These are phyloP conservation scores for Tipula helvola DNA, from an alignment of 2,888 invertebrate species.

Conservation along the genomic window DNA sequence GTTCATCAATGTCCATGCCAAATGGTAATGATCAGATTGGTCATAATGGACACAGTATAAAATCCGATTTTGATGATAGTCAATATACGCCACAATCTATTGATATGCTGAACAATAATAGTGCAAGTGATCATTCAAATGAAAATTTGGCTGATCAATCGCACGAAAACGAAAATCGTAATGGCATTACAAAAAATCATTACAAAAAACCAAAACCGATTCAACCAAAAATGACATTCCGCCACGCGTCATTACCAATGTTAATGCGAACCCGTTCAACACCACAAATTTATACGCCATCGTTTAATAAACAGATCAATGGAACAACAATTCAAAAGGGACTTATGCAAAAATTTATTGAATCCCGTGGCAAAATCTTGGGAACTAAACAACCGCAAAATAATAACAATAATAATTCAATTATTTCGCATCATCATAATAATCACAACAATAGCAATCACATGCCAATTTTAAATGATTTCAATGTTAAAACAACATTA, in stretches of 20 bases:
- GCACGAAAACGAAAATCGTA: slow-evolving; percentile 15
- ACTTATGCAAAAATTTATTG: slow-evolving; percentile 75
- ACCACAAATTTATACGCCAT: slow-evolving; percentile 23
- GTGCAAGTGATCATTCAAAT: slow-evolving; percentile 19
- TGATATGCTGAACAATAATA: background rate
- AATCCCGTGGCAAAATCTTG: slow-evolving; percentile 59
- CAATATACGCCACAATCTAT: background rate
- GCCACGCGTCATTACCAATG: slow-evolving; percentile 19
- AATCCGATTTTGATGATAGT: background rate
- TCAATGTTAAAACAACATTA: slow-evolving; percentile 16
- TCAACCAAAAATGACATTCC: slow-evolving; percentile 22
- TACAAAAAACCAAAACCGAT: slow-evolving; percentile 12
- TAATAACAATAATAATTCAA: background rate
- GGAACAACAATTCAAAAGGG: slow-evolving; percentile 58
- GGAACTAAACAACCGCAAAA: slow-evolving; percentile 16
- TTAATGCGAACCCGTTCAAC: slow-evolving; percentile 31
- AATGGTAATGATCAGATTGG: background rate
- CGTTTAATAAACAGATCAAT: slow-evolving; percentile 43
- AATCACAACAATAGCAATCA: slow-evolving; percentile 14
- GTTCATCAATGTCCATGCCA: slow-evolving; percentile 30
- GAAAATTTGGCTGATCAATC: slow-evolving; percentile 24
- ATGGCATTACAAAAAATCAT: slow-evolving; percentile 22
- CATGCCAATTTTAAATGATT: background rate
- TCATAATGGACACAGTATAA: background rate
- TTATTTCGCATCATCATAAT: background rate